Evolutionary conservation across 2,797 vertebrate species (phyloP), one percentile per base, ranked within the genome.

Genomic region (Acanthis flammea): DNA sequence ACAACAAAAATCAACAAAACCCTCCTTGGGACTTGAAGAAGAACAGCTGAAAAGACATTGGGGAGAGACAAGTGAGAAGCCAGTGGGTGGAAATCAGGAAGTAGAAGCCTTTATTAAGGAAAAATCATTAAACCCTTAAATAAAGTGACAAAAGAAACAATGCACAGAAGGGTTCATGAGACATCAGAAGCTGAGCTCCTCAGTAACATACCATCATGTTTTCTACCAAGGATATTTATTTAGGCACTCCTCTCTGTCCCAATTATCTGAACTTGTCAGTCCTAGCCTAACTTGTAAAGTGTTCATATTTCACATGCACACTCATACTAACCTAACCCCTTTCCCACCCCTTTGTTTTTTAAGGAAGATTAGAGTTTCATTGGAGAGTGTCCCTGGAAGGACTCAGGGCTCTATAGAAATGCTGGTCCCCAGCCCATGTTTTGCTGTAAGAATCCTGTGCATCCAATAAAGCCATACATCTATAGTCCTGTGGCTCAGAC

Each of bases 321-420:
- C 3, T 55, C 27, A 72, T 6, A 51, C 4, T 60, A 0, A 1
- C 12, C 21, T 19, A 54, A 44, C 2, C 6, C 5, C 4, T 50
- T 88, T 68, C 19, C 15, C 24, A 83, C 3, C 1, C 9, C 28
- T 62, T 14, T 33, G 8, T 44, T 90, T 83, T 61, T 54, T 4
- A 60, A 77, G 71, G 23, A 76, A 45, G 15, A 22, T 50, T 15
- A 45, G 30, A 47, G 10, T 73, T 84, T 65, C 57, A 66, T 3
- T 22, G 41, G 6, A 73, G 9, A 23, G 18, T 42, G 15, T 28
- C 24, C 12, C 14, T 61, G 41, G 39, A 68, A 63, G 33, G 33
- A 70, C 45, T 84, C 27, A 27, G 13, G 27, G 51, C 21, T 72
- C 42, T 79, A 14, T 9, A 21, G 54, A 44, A 83, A 72, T 37